Conservation (phyloP, 1,140 invertebrate species). For the Calycopis cecrops region DNA sequence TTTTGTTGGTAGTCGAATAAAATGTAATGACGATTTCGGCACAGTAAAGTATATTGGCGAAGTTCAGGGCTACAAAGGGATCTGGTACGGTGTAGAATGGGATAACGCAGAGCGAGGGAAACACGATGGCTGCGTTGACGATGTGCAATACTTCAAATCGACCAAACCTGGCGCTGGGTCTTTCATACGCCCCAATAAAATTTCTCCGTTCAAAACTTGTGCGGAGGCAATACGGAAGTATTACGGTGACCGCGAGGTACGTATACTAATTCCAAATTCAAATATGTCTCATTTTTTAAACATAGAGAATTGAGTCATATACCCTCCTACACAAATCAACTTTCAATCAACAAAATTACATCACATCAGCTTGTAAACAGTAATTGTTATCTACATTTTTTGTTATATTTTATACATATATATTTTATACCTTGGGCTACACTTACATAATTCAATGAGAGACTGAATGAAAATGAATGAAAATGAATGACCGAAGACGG, state of each 20-base stretch:
- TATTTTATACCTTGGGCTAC: too few relatives aligned
- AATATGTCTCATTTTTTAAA: background rate
- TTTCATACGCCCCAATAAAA: constrained; percentile 89
- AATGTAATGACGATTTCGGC: constrained; percentile 61
- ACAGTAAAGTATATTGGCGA: constrained; percentile 69
- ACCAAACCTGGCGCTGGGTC: constrained; percentile 84
- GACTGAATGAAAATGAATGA: too few relatives aligned
- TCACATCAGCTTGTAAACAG: background rate
- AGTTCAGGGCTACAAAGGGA: constrained; percentile 75
- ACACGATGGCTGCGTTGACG: constrained; percentile 91
- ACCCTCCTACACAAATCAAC: background rate
- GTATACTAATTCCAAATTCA: constrained; percentile 7
- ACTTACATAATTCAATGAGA: too few relatives aligned
- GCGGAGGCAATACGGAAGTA: constrained; percentile 83
- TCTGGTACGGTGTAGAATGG: constrained; percentile 96
- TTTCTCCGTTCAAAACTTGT: constrained; percentile 81
- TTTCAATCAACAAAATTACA: background rate
- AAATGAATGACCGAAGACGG: too few relatives aligned
- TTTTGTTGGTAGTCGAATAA: constrained; percentile 62
- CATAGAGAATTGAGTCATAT: background rate
- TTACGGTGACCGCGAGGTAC: constrained; percentile 81
- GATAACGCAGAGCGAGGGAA: constrained; percentile 91
- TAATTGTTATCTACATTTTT: background rate
- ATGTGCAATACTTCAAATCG: constrained; percentile 88
- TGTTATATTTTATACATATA: too few relatives aligned